Base-by-base conservation (phyloP, 2,888 invertebrate genomes). In the Priocnemis perturbator region DNA sequence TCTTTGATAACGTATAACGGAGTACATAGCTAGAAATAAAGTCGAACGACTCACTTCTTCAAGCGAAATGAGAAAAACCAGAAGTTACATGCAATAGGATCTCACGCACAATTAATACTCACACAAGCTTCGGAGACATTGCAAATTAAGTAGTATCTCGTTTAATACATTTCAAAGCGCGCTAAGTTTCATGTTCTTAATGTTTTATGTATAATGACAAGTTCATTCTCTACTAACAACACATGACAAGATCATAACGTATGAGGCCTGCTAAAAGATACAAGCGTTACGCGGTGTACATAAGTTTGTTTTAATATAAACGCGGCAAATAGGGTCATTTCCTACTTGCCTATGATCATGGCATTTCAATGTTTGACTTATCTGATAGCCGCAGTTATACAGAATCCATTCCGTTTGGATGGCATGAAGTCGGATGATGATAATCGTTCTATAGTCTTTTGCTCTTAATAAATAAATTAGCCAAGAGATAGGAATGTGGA, bases 401-500 rank as follows among this genome's bases (percentile, higher is more conserved):
- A 48, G 56, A 60, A 45, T 48, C 30, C 23, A 52, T 60, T 66
- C 60, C 37, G 7, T 7, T 11, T 15, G 50, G 26, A 47, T 23
- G 57, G 62, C 50, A 63, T 60, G 23, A 23, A 70, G 53, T 19
- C 37, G 50, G n/a, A 17, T 55, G 48, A 63, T 23, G 9, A 44
- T 55, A 64, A 63, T 59, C 61, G 50, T 56, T 61, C 63, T 57
- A 52, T 78, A 84, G 84, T 85, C 83, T 85, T 86, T 77, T 66
- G 71, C 81, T 81, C 81, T 83, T 83, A 81, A 86, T 85, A 86
- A 86, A 86, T 87, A 83, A 81, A 76, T 79, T 67, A 84, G 73
- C 66, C 64, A 72, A 79, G 66, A 74, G 72, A 76, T 58, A 79
- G 85, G 83, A 86, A 87, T 86, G 86, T 81, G 64, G 61, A 74